A percentile compares a stretch with the other conserved stretches of the same genome.
Evolutionary conservation across 2,888 invertebrate genomes (phyloP).

Genomic region (Oscheius myriophilus): DNA sequence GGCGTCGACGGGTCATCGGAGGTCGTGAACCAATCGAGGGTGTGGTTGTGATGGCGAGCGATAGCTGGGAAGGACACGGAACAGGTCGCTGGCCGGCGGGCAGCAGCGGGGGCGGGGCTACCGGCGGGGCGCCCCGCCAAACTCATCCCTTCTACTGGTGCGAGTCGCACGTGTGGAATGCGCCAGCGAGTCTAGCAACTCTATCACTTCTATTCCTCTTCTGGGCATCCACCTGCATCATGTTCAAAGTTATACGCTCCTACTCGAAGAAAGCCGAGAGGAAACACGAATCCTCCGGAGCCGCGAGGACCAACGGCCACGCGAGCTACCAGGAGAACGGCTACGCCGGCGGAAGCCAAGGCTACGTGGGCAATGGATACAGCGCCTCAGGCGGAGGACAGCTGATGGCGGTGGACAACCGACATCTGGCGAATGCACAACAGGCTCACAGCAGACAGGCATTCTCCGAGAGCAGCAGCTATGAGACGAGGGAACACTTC

Average conservation of each 20-base stretch:
- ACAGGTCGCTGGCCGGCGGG: conserved; percentile 31
- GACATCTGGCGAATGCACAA: conserved; percentile 44
- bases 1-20: conserved; percentile 1
- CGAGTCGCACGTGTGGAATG: conserved; percentile 54
- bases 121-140: conserved; percentile 8
- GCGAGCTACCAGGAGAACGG: conserved; percentile 20
- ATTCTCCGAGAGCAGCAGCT: conserved; percentile 68
- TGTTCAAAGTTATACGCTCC: conserved; percentile 78
- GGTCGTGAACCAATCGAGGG: conserved; percentile 24
- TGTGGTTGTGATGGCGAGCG: conserved; percentile 36
- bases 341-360: conserved; percentile 61
- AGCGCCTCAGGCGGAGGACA: conserved; percentile 34
- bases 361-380: conserved; percentile 40
- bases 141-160: conserved; percentile 47
- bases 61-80: conserved; percentile 33
- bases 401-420: conserved; percentile 76
- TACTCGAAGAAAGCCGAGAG: conserved; percentile 73
- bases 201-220: conserved; percentile 49
- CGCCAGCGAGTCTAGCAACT: conserved; percentile 57
- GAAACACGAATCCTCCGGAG: conserved; percentile 64
- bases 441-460: conserved; percentile 41
- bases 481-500: conserved; percentile 70
- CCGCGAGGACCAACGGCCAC: conserved; percentile 33
- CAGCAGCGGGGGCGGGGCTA: conserved; percentile 27
- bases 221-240: conserved; percentile 72